A percentile compares a stretch with the other conserved stretches of the same genome.
Conservation (phyloP, 2,888 invertebrate species). For the Agrochola litura region DNA sequence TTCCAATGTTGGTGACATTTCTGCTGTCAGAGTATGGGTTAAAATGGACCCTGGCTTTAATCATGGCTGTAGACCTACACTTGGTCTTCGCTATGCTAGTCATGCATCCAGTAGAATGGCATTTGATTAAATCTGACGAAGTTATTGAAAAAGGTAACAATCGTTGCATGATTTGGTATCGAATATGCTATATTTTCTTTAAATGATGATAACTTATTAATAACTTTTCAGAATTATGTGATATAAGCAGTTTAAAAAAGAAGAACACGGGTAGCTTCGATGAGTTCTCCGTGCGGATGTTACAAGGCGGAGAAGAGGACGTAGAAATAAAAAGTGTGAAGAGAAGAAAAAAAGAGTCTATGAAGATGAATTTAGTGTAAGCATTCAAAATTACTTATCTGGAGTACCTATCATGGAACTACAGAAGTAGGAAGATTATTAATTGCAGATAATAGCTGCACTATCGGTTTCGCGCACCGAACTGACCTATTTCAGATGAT, state of each 20-base stretch:
- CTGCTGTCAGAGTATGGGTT: constrained; percentile 92
- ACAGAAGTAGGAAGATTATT: constrained; percentile 6
- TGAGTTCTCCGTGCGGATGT: constrained; percentile 83
- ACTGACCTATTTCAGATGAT: constrained; percentile 29
- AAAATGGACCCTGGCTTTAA: constrained; percentile 92
- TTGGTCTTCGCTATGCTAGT: constrained; percentile 92
- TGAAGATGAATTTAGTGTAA: constrained; percentile 86
- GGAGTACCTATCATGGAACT: not conserved
- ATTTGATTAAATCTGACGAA: constrained; percentile 84
- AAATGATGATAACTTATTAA: not conserved
- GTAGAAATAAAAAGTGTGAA: constrained; percentile 73
- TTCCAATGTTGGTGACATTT: constrained; percentile 92
- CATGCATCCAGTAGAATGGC: constrained; percentile 94
- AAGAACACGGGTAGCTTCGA: constrained; percentile 75
- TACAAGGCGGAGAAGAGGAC: constrained; percentile 79
- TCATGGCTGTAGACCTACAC: constrained; percentile 92
- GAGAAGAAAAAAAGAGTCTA: constrained; percentile 76
- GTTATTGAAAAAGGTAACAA: constrained; percentile 64
- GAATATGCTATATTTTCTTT: not conserved
- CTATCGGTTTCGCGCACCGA: constrained; percentile 3
- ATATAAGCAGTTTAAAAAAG: constrained; percentile 59
- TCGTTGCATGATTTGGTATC: not conserved
- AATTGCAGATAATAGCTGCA: not conserved
- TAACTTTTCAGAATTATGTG: constrained; percentile 42
- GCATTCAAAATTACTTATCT: constrained; percentile 61